These are phyloP conservation scores for Cliona cf. orientalis DNA, from an alignment of 37 sponge, comb jelly and placozoan genomes.

Conservation along the genomic window DNA sequence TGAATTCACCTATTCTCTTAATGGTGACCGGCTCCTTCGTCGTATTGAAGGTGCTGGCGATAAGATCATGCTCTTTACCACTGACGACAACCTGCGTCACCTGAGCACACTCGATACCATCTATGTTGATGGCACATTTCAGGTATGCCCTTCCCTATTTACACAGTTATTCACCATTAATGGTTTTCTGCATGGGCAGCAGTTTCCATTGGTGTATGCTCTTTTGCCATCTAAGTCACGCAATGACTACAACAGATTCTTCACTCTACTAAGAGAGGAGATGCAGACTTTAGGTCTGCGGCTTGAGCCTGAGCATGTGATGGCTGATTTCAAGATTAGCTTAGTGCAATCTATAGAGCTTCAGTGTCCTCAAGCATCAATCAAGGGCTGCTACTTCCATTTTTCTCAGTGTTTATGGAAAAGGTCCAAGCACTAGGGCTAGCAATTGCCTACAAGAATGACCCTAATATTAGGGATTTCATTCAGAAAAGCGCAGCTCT, in stretches of 20 bases:
- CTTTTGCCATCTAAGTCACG: background rate
- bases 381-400: background rate
- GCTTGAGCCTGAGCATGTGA: background rate
- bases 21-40: background rate
- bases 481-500: background rate
- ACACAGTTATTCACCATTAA: background rate
- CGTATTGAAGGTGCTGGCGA: background rate
- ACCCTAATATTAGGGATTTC: background rate
- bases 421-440: background rate
- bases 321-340: background rate
- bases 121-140: conserved; percentile 10
- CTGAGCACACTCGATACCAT: background rate
- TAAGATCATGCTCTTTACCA: background rate
- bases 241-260: background rate
- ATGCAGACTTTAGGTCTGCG: background rate
- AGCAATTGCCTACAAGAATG: background rate
- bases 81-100: background rate
- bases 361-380: background rate
- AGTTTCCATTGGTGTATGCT: background rate
- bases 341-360: background rate
- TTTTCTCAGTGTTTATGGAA: background rate
- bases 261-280: background rate
- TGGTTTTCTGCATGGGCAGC: background rate
- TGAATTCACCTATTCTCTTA: background rate
- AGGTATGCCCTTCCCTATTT: background rate